These are phyloP conservation scores for Drosophila malerkotliana DNA, from an alignment of 1,140 invertebrate species.

Conservation along the genomic window DNA sequence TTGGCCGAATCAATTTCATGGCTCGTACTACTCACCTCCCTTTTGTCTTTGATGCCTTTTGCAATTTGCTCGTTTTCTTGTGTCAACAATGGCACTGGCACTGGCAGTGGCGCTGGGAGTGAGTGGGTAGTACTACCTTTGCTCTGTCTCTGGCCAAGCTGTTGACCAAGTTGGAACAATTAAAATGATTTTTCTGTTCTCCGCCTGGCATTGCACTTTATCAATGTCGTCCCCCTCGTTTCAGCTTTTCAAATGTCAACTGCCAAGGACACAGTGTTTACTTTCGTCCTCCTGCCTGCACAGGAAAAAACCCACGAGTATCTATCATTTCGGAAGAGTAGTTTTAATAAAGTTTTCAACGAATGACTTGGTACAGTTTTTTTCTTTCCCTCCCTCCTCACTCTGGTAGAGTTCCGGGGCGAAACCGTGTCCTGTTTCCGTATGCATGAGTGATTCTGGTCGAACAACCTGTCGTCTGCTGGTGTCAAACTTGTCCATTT, in stretches of 20 bases:
- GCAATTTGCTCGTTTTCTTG: slow-evolving; percentile 44
- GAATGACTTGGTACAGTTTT: no score
- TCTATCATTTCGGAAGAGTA: no score
- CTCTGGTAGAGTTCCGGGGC: neutral
- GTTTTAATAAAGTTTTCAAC: no score
- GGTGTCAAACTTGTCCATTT: slow-evolving; percentile 44
- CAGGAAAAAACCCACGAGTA: neutral
- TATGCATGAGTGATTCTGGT: slow-evolving; percentile 23
- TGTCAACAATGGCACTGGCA: slow-evolving; percentile 45
- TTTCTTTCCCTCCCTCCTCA: no score
- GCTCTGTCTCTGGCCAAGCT: slow-evolving; percentile 30
- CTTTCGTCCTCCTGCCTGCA: neutral
- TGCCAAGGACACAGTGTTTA: slow-evolving; percentile 50
- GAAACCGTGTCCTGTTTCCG: neutral
- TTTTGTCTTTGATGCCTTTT: slow-evolving; percentile 31
- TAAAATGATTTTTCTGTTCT: slow-evolving; percentile 55
- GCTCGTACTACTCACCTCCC: slow-evolving; percentile 20
- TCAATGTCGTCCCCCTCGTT: slow-evolving; percentile 4
- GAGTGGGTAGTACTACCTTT: slow-evolving; percentile 19
- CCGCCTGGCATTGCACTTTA: slow-evolving; percentile 29
- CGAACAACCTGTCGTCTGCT: slow-evolving; percentile 22
- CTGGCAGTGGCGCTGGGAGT: neutral
- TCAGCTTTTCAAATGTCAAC: slow-evolving; percentile 54
- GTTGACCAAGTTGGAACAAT: slow-evolving; percentile 61
- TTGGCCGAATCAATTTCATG: slow-evolving; percentile 76